Evolutionary conservation across 2,113 vertebrate species (phyloP), one percentile per base, ranked within the genome.

Genomic region (Cinclus cinclus): DNA sequence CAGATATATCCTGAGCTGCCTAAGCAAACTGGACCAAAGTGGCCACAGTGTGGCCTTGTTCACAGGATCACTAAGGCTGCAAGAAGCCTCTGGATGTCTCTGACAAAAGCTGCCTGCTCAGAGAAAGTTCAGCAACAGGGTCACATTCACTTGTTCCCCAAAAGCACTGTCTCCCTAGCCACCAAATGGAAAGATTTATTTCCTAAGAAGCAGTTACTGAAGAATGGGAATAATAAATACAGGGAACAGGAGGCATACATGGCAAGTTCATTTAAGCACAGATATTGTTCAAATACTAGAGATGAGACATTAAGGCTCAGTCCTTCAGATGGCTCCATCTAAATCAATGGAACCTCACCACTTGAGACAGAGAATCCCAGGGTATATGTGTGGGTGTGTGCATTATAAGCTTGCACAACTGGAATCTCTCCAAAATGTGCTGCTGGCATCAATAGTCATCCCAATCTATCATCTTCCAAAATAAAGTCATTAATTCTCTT

Each of bases 331-430:
- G 11, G 15, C 46, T 74, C 33, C 10, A 46, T 15, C 79, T 71
- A 88, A 79, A 79, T 60, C 49, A 83, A 60, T 6, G 15, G 35
- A 84, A 41, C 23, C 5, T 83, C 42, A 80, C 50, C 21, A 33
- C 11, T 63, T 67, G 25, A 74, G 15, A 49, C 25, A 65, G 35
- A 28, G 65, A 85, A 82, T 42, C 24, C 13, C 7, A 52, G 17
- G 19, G 7, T 21, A 10, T 35, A 31, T 2, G 20, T 1, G 9
- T 13, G 30, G 4, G 13, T 5, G 22, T 3, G 5, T 15, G 9
- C 60, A 50, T 52, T 91, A 30, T 27, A 55, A 41, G 46, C 53
- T 79, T 79, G 35, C 27, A 49, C 25, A 88, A 77, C 21, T 79
- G 58, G 11, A 42, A 63, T 55, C 14, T 50, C 30, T 58, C 25